A percentile compares a stretch with the other conserved stretches of the same genome.
Evolutionary conservation across 2,113 vertebrate species (phyloP).

Genomic region (Oceanodroma tethys): DNA sequence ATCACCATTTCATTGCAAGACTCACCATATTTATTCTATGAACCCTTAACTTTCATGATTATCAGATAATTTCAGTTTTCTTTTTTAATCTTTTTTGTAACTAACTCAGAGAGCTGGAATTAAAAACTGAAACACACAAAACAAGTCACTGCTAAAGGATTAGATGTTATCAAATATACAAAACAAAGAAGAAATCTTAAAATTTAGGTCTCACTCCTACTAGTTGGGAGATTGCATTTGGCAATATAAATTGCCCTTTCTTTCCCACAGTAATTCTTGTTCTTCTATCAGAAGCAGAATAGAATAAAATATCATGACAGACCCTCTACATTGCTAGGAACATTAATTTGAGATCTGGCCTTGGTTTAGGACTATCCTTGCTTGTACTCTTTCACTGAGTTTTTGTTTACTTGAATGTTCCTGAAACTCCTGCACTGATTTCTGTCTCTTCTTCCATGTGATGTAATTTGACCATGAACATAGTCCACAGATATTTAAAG

Average conservation of each 20-base stretch:
- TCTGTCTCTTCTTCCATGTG: not conserved
- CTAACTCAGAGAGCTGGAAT: not conserved
- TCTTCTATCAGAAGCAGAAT: not conserved
- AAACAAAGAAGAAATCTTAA: not conserved
- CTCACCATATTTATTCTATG: not conserved
- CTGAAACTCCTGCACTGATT: not conserved
- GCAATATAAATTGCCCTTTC: not conserved
- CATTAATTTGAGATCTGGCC: not conserved
- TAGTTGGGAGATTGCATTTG: not conserved
- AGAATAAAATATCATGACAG: slow-evolving; percentile 6
- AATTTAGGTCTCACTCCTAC: not conserved
- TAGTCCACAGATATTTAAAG: not conserved
- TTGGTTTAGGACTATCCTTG: not conserved
- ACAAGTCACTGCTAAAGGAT: not conserved
- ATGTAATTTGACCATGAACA: not conserved
- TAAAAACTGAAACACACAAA: not conserved
- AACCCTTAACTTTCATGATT: not conserved
- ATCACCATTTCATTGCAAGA: not conserved
- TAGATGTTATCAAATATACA: not conserved
- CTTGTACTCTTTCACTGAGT: not conserved
- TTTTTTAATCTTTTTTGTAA: not conserved
- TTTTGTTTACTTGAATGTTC: not conserved
- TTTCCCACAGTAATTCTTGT: not conserved
- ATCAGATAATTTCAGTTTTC: not conserved
- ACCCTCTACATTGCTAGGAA: not conserved